These are phyloP conservation scores for Catostylus mosaicus DNA, from an alignment of 30 jellyfish, hydroid and myxozoan species.

Conservation along the genomic window DNA sequence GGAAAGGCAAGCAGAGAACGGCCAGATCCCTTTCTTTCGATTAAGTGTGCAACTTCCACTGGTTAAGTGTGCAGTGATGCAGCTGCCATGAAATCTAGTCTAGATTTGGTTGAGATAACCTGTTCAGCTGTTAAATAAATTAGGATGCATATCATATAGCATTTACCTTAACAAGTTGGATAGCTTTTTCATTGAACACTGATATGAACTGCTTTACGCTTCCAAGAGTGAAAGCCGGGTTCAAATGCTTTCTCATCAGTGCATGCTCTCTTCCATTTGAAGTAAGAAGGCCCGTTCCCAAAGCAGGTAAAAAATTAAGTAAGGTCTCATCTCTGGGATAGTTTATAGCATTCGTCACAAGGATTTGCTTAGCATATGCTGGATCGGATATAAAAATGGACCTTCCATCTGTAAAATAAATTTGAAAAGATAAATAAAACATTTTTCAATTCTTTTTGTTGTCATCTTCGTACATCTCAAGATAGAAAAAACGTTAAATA, in stretches of 20 bases:
- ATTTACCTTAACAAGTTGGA: conserved; percentile 14
- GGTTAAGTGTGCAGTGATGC: no score
- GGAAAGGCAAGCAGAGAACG: no score
- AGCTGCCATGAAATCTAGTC: no score
- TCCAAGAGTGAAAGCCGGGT: conserved; percentile 25
- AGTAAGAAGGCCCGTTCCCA: conserved; percentile 30
- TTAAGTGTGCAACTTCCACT: no score
- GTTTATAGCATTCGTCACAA: conserved; percentile 4
- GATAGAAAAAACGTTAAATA: no score
- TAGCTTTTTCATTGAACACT: conserved; percentile 5
- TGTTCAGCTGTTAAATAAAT: no score
- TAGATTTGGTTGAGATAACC: no score
- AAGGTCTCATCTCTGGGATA: neutral
- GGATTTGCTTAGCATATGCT: conserved; percentile 18
- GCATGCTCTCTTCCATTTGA: conserved; percentile 28
- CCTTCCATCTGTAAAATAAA: conserved; percentile 15
- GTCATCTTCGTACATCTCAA: no score
- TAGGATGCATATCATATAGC: no score
- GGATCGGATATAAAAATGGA: conserved; percentile 14
- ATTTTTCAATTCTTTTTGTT: no score
- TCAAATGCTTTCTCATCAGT: conserved; percentile 14
- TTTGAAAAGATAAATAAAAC: no score
- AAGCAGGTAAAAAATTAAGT: neutral
- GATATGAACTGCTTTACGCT: conserved; percentile 24
- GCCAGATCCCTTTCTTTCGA: no score